These are phyloP conservation scores for Hemicordylus capensis DNA, from an alignment of 2,113 vertebrate species.

Conservation along the genomic window DNA sequence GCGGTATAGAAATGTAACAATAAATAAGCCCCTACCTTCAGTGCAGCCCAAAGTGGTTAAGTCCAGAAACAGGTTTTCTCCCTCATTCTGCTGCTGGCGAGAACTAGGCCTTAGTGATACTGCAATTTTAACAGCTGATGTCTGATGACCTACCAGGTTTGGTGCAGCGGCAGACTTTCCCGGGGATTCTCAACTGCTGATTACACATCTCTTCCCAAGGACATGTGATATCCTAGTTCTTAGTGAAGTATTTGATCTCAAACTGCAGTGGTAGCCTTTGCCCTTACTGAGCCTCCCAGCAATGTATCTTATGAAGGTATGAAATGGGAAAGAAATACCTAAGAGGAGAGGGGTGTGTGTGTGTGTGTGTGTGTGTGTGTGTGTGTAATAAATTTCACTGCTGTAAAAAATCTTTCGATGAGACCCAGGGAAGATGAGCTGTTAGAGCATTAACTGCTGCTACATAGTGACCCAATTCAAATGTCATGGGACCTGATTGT, in stretches of 20 bases:
- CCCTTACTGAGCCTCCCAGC: not conserved
- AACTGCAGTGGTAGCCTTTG: not conserved
- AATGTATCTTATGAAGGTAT: not conserved
- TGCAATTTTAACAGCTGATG: not conserved
- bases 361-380: too few relatives aligned
- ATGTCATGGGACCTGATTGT: too few relatives aligned
- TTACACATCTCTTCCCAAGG: not conserved
- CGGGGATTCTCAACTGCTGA: not conserved
- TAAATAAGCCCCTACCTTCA: too few relatives aligned
- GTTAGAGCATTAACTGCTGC: too few relatives aligned
- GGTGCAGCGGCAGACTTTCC: not conserved
- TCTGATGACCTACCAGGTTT: not conserved
- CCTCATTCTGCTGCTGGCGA: too few relatives aligned
- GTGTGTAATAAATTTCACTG: too few relatives aligned
- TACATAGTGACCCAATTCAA: too few relatives aligned
- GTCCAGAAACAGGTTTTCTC: too few relatives aligned
- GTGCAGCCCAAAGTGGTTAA: too few relatives aligned
- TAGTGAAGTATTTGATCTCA: not conserved
- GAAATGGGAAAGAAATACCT: not conserved
- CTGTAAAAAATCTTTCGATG: too few relatives aligned
- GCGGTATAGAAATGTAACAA: too few relatives aligned
- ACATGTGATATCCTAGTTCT: not conserved
- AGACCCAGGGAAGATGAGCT: too few relatives aligned
- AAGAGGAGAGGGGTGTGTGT: not conserved
- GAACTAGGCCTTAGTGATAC: not conserved